Evolutionary conservation across 2,113 vertebrate species (phyloP), one percentile per base, ranked within the genome.

Genomic region (Oncorhynchus nerka): DNA sequence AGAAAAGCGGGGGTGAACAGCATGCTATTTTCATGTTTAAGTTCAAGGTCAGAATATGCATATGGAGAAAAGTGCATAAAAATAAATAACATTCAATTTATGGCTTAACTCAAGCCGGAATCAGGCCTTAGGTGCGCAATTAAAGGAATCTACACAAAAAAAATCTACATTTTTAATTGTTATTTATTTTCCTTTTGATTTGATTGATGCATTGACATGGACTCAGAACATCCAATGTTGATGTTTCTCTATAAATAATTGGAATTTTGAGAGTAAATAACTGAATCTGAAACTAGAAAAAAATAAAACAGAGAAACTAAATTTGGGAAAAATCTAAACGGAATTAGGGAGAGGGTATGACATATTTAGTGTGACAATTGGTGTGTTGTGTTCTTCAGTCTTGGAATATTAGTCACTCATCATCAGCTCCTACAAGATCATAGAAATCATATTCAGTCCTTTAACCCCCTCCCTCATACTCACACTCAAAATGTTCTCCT

Each of bases 1-100:
- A 81, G 73, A 82, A 79, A 77, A 86, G 89, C 48, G 81, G 65
- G 65, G 66, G 66, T 34, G 66, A 32, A 68, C 15, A 30, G 34
- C 6, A 34, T 34, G 34, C 34, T 34, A 34, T 34, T 34, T 34
- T 34, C 34, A 34, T 34, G 34, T 61, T 61, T 61, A 6, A 61
- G 5, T 19, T 61, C 20, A 61, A 61, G 57, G 20, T n/a, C 20
- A 20, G 16, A 61, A 61, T 22, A 61, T 61, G 57, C 57, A 19
- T 61, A 61, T 16, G 6, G 20, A 6, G 20, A 61, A 61, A 61
- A 2, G 34, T 7, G 34, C 1, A 7, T 61, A 20, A n/a, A 61
- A 61, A 61, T 0, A 61, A n/a, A 34, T 7, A 34, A 34, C 6
- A 34, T 34, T 34, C 34, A 7, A 7, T 34, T 6, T 34, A 19